A percentile compares a stretch with the other conserved stretches of the same genome.
These are phyloP conservation scores for Aphis gossypii DNA, from an alignment of 1,140 invertebrate species.

Conservation along the genomic window DNA sequence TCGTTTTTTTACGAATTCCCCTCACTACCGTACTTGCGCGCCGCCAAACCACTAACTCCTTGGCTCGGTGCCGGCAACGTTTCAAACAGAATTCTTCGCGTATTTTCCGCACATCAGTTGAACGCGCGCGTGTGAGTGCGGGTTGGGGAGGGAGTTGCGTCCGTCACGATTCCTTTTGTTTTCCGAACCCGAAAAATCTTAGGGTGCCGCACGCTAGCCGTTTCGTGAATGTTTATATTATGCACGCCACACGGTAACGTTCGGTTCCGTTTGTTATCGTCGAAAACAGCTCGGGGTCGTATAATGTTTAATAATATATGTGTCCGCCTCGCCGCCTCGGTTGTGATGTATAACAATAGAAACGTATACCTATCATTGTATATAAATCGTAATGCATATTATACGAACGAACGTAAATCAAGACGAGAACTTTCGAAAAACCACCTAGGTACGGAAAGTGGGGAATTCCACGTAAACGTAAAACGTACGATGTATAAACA, in stretches of 20 bases:
- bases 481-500: too few species aligned
- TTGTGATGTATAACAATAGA: not conserved
- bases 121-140: too few species aligned
- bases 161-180: conserved; percentile 15
- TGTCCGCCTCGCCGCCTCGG: not conserved
- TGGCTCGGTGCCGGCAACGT: not conserved
- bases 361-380: not conserved
- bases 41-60: not conserved
- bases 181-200: not conserved
- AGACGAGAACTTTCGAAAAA: not conserved
- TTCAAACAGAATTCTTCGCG: not conserved
- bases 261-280: not conserved
- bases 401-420: not conserved
- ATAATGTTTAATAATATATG: not conserved
- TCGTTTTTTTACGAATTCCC: not conserved
- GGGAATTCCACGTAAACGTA: not conserved
- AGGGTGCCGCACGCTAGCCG: not conserved
- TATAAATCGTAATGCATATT: not conserved
- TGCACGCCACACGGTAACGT: not conserved
- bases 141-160: not conserved
- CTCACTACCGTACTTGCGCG: not conserved
- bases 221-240: not conserved
- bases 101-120: not conserved
- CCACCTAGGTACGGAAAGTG: not conserved
- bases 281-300: not conserved